Conservation (phyloP, 2,113 vertebrate genomes). For the Hippocampus guttulatus region DNA sequence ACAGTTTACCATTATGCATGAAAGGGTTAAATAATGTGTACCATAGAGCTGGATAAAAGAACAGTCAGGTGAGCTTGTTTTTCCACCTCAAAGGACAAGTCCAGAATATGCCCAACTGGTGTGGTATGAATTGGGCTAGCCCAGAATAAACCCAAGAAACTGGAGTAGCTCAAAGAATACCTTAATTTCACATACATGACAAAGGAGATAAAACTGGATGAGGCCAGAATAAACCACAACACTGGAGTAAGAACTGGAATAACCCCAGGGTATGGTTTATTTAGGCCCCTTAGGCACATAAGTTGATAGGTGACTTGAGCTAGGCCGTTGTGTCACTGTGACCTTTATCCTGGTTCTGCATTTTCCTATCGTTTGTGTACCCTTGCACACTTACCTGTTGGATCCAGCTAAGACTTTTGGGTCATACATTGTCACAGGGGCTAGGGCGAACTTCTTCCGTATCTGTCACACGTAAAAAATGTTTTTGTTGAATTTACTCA, state of each 20-base stretch:
- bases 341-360: too few species aligned
- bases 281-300: too few species aligned
- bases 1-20: too few species aligned
- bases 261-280: not conserved
- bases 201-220: not conserved
- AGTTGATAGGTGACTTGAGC: too few species aligned
- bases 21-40: not conserved
- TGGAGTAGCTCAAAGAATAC: not conserved
- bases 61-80: not conserved
- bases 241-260: not conserved
- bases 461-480: too few species aligned
- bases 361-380: too few species aligned
- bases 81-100: not conserved
- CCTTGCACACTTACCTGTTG: too few species aligned
- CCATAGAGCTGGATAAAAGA: not conserved
- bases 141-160: not conserved
- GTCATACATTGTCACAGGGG: too few species aligned
- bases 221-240: not conserved
- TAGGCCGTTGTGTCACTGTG: too few species aligned
- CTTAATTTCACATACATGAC: not conserved
- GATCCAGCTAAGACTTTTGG: too few species aligned
- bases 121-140: not conserved
- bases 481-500: too few species aligned
- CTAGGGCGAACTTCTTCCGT: too few species aligned
- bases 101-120: not conserved